These are phyloP conservation scores for Drosophila merina DNA, from an alignment of 2,888 invertebrate genomes.

Conservation along the genomic window DNA sequence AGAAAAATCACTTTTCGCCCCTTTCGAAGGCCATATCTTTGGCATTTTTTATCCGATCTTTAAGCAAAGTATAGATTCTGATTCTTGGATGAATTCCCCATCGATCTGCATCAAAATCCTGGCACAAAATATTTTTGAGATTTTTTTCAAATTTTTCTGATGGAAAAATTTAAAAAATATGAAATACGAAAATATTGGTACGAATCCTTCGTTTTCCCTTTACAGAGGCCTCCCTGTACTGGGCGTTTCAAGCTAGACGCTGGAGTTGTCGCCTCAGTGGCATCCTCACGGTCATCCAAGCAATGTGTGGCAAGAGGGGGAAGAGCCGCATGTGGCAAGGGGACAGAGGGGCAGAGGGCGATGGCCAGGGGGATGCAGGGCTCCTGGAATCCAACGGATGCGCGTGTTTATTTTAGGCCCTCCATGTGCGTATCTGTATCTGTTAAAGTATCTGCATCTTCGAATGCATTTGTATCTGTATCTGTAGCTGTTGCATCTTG, in stretches of 20 bases:
- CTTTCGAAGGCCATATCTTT: not conserved
- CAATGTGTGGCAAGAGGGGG: conserved; percentile 43
- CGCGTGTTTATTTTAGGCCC: conserved; percentile 76
- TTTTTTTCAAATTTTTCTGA: no score
- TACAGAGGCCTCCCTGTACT: conserved; percentile 1
- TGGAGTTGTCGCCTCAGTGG: conserved; percentile 54
- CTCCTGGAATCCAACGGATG: conserved; percentile 70
- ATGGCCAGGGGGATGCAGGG: not conserved
- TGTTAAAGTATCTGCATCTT: no score
- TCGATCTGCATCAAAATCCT: no score
- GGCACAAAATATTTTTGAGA: no score
- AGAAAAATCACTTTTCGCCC: not conserved
- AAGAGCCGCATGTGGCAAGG: not conserved
- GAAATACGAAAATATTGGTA: not conserved
- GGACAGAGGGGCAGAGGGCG: not conserved
- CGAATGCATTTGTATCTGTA: not conserved
- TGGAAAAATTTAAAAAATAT: not conserved
- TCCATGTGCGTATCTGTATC: conserved; percentile 20
- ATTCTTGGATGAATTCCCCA: no score
- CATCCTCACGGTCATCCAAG: conserved; percentile 68
- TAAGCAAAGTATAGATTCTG: no score
- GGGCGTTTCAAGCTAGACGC: conserved; percentile 14
- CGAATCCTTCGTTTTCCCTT: no score
- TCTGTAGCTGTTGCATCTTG: conserved; percentile 26
- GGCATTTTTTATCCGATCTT: no score